Percentiles rank a stretch among this genome's conserved stretches.
These are phyloP conservation scores for Anoplopoma fimbria DNA, from an alignment of 2,113 vertebrate species.

Conservation along the genomic window DNA sequence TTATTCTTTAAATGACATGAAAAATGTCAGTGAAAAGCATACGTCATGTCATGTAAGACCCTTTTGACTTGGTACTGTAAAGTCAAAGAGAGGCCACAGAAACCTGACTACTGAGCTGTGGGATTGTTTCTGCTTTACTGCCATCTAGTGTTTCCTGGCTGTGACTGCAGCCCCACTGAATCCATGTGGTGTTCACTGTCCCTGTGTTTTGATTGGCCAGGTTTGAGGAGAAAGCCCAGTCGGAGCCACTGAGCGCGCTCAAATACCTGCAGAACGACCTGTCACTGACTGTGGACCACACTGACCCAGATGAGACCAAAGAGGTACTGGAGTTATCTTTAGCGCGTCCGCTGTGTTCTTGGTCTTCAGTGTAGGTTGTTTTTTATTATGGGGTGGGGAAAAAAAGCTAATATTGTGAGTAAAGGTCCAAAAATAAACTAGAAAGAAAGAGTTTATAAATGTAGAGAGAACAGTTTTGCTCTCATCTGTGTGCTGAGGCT, in stretches of 20 bases:
- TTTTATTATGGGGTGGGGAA: no score
- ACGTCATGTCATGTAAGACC: neutral
- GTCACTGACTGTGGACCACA: constrained; percentile 97
- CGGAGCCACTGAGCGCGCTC: constrained; percentile 94
- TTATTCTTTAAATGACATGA: neutral
- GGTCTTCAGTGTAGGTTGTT: neutral
- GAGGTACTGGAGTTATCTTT: constrained; percentile 84
- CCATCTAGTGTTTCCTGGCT: constrained; percentile 61
- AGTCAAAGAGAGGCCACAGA: neutral
- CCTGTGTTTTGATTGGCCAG: constrained; percentile 75
- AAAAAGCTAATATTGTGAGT: neutral
- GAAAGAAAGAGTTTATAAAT: neutral
- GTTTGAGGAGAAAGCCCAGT: constrained; percentile 98
- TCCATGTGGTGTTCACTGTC: neutral
- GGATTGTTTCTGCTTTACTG: constrained; percentile 23
- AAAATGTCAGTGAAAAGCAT: neutral
- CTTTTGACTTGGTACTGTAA: neutral
- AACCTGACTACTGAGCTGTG: neutral
- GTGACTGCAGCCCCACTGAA: constrained; percentile 10
- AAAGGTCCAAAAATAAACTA: neutral
- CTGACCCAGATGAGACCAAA: constrained; percentile 96
- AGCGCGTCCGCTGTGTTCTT: neutral
- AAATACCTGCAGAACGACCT: constrained; percentile 99
- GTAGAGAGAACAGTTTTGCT: neutral
- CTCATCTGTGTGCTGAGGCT: neutral